Evolutionary conservation across 2,797 vertebrate genomes (phyloP).

Genomic region (Lutjanus argentimaculatus): DNA sequence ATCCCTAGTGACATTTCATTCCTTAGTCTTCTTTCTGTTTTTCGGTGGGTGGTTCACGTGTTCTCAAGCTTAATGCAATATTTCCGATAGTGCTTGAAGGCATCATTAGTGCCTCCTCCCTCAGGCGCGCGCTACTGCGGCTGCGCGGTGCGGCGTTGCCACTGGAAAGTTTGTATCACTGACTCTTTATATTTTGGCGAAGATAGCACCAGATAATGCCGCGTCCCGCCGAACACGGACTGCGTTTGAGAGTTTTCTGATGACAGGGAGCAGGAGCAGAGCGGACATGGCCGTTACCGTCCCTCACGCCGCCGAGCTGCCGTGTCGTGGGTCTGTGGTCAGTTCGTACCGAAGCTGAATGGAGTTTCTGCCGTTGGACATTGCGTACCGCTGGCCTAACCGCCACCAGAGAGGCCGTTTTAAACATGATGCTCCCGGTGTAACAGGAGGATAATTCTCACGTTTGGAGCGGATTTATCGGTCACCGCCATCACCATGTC

Average conservation of each 20-base stretch:
- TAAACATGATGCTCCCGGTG: slow-evolving; percentile 37
- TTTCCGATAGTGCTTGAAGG: slow-evolving; percentile 37
- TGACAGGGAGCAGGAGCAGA: slow-evolving; percentile 1
- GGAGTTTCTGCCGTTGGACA: slow-evolving; percentile 72
- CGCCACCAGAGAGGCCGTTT: slow-evolving; percentile 17
- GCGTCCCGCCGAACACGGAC: neutral
- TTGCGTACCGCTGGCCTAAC: slow-evolving; percentile 58
- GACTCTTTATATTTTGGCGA: slow-evolving; percentile 43
- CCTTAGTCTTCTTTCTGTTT: neutral
- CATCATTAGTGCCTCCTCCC: slow-evolving; percentile 54
- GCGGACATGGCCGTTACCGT: slow-evolving; percentile 66
- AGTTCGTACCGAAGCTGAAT: slow-evolving; percentile 63
- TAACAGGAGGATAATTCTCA: slow-evolving; percentile 37
- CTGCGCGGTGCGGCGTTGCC: slow-evolving; percentile 63
- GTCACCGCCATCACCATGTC: slow-evolving; percentile 76
- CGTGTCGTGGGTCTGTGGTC: slow-evolving; percentile 60
- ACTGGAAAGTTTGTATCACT: slow-evolving; percentile 80
- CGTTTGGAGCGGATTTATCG: slow-evolving; percentile 42
- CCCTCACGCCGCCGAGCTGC: slow-evolving; percentile 37
- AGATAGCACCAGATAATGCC: slow-evolving; percentile 40
- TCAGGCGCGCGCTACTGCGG: slow-evolving; percentile 46
- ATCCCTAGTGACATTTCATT: neutral
- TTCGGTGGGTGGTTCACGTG: neutral
- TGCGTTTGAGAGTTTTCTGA: neutral
- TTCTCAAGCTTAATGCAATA: accelerated